phyloP scores from a whole-genome alignment of 2,113 vertebrate genomes.

The Gorilla gorilla region DNA sequence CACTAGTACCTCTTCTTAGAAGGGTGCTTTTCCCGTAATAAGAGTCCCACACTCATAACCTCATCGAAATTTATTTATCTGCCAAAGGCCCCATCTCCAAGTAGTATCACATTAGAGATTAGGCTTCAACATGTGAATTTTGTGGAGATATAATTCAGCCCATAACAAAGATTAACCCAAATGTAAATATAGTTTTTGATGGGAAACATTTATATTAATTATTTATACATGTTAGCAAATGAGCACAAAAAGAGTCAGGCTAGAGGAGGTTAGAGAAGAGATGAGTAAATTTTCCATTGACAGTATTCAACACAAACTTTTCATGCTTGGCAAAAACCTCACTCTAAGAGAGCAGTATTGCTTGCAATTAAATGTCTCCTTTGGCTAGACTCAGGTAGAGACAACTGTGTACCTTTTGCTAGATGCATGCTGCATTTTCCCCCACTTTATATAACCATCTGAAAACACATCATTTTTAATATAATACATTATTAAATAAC shows the following conservation, averaged over 20 bases:
- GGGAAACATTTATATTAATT: background rate
- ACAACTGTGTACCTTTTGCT: background rate
- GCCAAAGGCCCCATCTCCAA: background rate
- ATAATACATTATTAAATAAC: too few species aligned
- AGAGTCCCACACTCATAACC: background rate
- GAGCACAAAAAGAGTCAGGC: background rate
- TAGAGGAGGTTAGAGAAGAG: background rate
- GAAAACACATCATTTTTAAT: too few species aligned
- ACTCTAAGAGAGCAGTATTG: background rate
- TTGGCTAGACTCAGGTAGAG: background rate
- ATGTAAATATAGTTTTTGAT: background rate
- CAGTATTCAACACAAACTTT: background rate
- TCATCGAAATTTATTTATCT: background rate
- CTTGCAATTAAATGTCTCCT: background rate
- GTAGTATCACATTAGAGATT: background rate
- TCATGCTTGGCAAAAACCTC: background rate
- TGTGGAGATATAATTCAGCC: background rate
- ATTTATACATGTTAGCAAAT: background rate
- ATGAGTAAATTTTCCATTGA: background rate
- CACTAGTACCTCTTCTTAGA: background rate
- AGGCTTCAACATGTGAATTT: background rate
- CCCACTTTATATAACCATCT: background rate
- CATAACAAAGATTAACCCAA: background rate
- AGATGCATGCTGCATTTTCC: background rate
- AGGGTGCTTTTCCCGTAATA: background rate